Evolutionary conservation across 2,113 vertebrate species (phyloP), one percentile per base, ranked within the genome.

Genomic region (Oophaga pumilio): DNA sequence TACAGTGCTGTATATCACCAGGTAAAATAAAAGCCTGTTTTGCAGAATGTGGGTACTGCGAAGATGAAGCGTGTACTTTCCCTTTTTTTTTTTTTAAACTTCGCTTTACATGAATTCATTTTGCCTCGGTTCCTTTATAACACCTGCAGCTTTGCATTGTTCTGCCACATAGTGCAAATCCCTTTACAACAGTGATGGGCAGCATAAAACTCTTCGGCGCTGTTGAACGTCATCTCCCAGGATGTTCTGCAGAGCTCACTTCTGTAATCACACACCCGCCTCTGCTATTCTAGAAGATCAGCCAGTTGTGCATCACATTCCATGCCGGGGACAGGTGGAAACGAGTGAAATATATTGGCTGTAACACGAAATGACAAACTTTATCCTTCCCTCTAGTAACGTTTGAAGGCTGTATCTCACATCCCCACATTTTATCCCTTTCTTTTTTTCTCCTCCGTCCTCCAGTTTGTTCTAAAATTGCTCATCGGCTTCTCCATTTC

Each of bases 401-500:
- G 68, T 74, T 60, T 74, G 53, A 50, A 50, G 28, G 68, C 33
- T 28, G 33, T 64, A 82, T 74, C 68, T 60, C 64, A 43, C 57
- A 60, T 71, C 18, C 28, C 79, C 79, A 64, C n/a, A 15, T 59
- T 17, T 74, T 22, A n/a, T 81, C 10, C 53, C 53, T 20, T n/a
- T 68, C 50, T 60, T 8, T n/a, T n/a, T 24, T 53, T 49, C 8
- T n/a, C 26, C 33, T 73, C 66, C 2, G 10, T 53, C 33, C 33
- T 7, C 33, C 18, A 2, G 33, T 60, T 78, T 62, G 17, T 66
- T 53, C 12, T n/a, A 14, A 60, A 69, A 50, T 71, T 69, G 20
- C 62, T 80, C 24, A 10, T 14, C 62, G 6, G 56, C 56, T 73
- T 74, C 77, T 82, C 86, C 68, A 26, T 82, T 73, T 87, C 86